Percentiles rank a stretch among this genome's conserved stretches.
These are phyloP conservation scores for Aleiodes testaceus DNA, from an alignment of 2,888 invertebrate genomes.

Conservation along the genomic window DNA sequence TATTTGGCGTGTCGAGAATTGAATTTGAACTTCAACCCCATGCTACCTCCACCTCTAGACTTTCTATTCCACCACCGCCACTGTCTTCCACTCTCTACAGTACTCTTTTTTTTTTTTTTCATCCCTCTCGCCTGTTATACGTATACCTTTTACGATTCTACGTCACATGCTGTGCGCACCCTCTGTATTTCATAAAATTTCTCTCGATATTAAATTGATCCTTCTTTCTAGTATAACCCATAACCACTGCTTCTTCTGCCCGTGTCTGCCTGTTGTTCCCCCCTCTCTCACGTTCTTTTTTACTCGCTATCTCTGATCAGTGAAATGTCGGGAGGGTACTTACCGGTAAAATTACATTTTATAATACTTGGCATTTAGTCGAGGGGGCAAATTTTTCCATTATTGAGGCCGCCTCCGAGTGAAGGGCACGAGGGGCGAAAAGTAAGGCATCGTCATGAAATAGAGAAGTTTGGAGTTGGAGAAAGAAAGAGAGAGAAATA, in stretches of 20 bases:
- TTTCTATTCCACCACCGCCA: neutral
- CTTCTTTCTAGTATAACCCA: slow-evolving; percentile 18
- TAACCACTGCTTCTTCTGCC: slow-evolving; percentile 4
- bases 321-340: slow-evolving; percentile 29
- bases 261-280: neutral
- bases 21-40: slow-evolving; percentile 32
- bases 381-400: slow-evolving; percentile 57
- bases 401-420: slow-evolving; percentile 55
- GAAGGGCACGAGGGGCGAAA: slow-evolving; percentile 43
- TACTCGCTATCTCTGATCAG: slow-evolving; percentile 18
- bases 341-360: slow-evolving; percentile 36
- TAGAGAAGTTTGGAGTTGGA: slow-evolving; percentile 5
- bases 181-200: slow-evolving; percentile 37
- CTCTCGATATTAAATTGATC: slow-evolving; percentile 39
- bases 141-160: slow-evolving; percentile 24
- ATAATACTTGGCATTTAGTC: slow-evolving; percentile 39
- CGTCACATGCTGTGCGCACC: slow-evolving; percentile 31
- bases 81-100: slow-evolving; percentile 13
- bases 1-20: slow-evolving; percentile 30
- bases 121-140: slow-evolving; percentile 9
- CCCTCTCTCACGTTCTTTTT: slow-evolving; percentile 1
- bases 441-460: slow-evolving; percentile 7
- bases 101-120: slow-evolving; percentile 1
- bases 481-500: slow-evolving; percentile 19
- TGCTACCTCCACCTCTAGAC: slow-evolving; percentile 24